phyloP scores from a whole-genome alignment of 1,140 invertebrate species.

The Ceratina japonica region DNA sequence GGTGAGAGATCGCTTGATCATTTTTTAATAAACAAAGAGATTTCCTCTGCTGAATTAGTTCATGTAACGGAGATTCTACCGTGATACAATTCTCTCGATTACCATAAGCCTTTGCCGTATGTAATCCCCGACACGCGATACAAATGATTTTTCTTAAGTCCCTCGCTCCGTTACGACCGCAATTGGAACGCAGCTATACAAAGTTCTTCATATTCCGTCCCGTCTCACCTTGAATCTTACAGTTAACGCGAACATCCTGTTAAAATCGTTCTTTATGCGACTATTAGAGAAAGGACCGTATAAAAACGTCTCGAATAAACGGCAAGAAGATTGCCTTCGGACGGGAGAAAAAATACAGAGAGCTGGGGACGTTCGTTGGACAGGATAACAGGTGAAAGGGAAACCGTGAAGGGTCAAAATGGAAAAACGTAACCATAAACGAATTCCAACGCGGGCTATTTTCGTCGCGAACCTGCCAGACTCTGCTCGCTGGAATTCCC shows the following conservation, averaged over 20 bases:
- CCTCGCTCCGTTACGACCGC: neutral
- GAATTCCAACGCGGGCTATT: constrained; percentile 1
- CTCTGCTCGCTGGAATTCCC: constrained; percentile 18
- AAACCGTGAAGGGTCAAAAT: neutral
- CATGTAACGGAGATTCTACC: no score
- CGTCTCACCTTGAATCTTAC: neutral
- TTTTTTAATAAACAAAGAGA: neutral
- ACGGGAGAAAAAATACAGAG: no score
- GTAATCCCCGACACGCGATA: neutral
- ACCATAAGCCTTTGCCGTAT: neutral
- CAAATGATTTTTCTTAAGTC: neutral
- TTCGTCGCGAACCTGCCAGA: neutral
- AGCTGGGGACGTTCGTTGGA: no score
- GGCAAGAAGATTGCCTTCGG: no score
- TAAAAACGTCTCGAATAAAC: no score
- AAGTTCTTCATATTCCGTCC: neutral
- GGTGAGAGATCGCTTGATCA: neutral
- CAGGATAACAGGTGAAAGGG: constrained; percentile 3
- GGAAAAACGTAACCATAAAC: neutral
- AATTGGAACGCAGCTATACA: neutral
- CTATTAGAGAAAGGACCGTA: no score
- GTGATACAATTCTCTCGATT: neutral
- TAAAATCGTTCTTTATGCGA: no score
- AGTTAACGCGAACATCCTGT: neutral
- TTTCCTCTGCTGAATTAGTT: no score